phyloP scores from a whole-genome alignment of 2,888 invertebrate species.

The Tanypteryx hageni region DNA sequence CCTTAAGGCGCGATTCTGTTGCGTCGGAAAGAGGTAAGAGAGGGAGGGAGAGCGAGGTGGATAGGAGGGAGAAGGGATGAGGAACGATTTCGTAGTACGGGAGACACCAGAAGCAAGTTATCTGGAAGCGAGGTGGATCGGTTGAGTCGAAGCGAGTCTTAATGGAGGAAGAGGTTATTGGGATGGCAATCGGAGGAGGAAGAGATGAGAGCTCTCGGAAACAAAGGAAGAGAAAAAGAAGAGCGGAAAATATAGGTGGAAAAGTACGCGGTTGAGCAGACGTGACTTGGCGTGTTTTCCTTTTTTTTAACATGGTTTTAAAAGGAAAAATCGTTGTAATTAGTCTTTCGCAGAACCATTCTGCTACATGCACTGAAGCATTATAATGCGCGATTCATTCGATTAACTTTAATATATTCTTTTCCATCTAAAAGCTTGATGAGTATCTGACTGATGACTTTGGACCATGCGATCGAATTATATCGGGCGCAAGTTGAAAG shows the following conservation, averaged over 20 bases:
- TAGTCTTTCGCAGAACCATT: no score
- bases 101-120: not conserved
- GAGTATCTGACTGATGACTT: no score
- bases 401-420: no score
- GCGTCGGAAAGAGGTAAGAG: not conserved
- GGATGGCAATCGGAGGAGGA: not conserved
- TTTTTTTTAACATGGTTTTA: not conserved
- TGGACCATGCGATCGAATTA: no score
- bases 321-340: no score
- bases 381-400: no score
- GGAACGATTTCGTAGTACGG: conserved; percentile 29
- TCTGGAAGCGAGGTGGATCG: not conserved
- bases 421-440: no score
- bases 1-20: not conserved
- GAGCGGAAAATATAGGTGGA: conserved; percentile 46
- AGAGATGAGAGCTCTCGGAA: not conserved
- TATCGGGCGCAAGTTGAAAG: no score
- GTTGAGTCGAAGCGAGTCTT: not conserved
- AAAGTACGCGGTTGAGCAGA: conserved; percentile 2
- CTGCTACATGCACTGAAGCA: no score
- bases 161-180: not conserved
- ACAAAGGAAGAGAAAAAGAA: not conserved
- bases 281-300: conserved; percentile 22
- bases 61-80: no score
- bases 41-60: not conserved